These are phyloP conservation scores for Alces alces DNA, from an alignment of 2,113 vertebrate species.

Conservation along the genomic window DNA sequence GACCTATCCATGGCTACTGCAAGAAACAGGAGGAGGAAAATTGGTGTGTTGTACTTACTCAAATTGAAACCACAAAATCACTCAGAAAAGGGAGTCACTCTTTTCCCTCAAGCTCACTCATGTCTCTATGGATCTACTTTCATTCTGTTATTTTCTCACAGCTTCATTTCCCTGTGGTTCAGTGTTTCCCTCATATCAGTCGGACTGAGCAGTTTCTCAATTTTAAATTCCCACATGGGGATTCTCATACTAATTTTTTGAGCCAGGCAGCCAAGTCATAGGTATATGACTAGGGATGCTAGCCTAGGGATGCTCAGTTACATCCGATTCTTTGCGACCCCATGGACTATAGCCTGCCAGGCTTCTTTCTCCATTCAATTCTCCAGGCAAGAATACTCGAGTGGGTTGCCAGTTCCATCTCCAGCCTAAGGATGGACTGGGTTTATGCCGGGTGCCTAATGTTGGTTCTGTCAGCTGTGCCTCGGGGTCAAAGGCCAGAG, in stretches of 20 bases:
- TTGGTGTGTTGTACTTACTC: neutral
- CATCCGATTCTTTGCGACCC: neutral
- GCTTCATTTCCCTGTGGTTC: neutral
- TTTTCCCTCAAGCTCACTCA: neutral
- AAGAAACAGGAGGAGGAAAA: neutral
- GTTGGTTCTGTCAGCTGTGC: neutral
- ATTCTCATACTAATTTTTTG: neutral
- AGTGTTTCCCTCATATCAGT: neutral
- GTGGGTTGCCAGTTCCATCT: neutral
- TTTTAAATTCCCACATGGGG: neutral
- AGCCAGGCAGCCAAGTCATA: neutral
- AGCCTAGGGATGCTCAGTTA: neutral
- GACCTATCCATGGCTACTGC: neutral
- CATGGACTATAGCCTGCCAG: neutral
- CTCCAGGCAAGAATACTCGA: neutral
- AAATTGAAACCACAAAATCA: neutral
- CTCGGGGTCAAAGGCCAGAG: neutral
- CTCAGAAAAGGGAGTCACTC: neutral
- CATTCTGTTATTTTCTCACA: neutral
- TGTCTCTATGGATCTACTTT: neutral
- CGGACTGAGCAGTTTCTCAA: conserved; percentile 6
- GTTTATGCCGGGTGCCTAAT: neutral
- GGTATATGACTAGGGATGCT: too few relatives aligned
- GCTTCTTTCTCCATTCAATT: neutral
- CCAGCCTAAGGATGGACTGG: neutral